A percentile compares a stretch with the other conserved stretches of the same genome.
phyloP scores from a whole-genome alignment of 2,888 invertebrate genomes.

The Hedya salicella region DNA sequence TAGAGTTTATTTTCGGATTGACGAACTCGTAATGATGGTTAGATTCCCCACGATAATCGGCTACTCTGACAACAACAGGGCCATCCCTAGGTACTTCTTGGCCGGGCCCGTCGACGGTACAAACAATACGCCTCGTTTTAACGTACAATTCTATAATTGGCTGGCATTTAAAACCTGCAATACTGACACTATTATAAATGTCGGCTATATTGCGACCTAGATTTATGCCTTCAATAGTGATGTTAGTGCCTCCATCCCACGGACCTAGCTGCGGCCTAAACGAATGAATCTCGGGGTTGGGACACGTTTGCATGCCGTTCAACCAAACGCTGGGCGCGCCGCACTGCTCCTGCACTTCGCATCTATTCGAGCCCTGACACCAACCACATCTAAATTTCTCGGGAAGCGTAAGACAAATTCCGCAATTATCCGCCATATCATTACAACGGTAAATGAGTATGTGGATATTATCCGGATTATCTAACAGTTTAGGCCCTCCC shows the following conservation, averaged over 20 bases:
- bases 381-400: slow-evolving; percentile 98
- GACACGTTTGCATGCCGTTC: slow-evolving; percentile 96
- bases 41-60: slow-evolving; percentile 95
- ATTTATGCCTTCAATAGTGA: slow-evolving; percentile 98
- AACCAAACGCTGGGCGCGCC: slow-evolving; percentile 93
- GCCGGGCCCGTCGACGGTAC: slow-evolving; percentile 95
- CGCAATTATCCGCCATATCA: slow-evolving; percentile 99
- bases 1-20: slow-evolving; percentile 93
- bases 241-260: slow-evolving; percentile 97
- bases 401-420: slow-evolving; percentile 96
- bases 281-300: slow-evolving; percentile 95
- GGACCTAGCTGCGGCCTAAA: slow-evolving; percentile 96
- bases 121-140: slow-evolving; percentile 95
- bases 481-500: slow-evolving; percentile 97
- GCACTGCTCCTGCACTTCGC: slow-evolving; percentile 96
- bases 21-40: slow-evolving; percentile 94
- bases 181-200: slow-evolving; percentile 96
- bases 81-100: slow-evolving; percentile 91
- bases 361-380: slow-evolving; percentile 96
- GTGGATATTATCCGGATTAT: slow-evolving; percentile 98
- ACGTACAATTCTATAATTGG: slow-evolving; percentile 95
- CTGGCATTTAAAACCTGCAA: slow-evolving; percentile 96
- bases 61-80: slow-evolving; percentile 95
- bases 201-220: slow-evolving; percentile 97
- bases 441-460: slow-evolving; percentile 97